Percentiles rank a stretch among this genome's conserved stretches.
Evolutionary conservation across 1,140 invertebrate genomes (phyloP).

Genomic region (Halesus radiatus): DNA sequence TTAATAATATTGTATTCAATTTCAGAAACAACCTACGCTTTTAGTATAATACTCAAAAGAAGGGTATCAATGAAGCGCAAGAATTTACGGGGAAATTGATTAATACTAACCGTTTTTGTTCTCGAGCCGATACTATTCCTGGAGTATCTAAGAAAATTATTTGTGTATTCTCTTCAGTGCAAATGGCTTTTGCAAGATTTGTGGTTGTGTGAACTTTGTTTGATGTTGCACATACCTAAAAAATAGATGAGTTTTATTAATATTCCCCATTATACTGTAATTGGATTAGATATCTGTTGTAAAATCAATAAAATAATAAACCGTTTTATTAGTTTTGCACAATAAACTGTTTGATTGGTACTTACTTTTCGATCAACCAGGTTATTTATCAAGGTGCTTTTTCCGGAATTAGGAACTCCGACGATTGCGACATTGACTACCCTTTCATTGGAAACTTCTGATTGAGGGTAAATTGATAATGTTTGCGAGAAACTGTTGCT

Average conservation of each 20-base stretch:
- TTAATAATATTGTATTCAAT: too few species aligned
- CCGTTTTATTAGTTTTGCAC: too few species aligned
- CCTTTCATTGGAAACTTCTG: constrained; percentile 61
- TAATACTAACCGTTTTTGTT: constrained; percentile 75
- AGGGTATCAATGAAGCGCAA: not conserved
- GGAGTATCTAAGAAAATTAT: constrained; percentile 92
- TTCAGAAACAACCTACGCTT: too few species aligned
- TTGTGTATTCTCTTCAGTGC: constrained; percentile 82
- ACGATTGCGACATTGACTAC: constrained; percentile 89
- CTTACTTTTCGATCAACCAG: constrained; percentile 84
- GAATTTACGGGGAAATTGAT: not conserved
- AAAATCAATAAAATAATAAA: too few species aligned
- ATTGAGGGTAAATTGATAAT: constrained; percentile 26
- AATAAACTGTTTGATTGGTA: not conserved
- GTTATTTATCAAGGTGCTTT: constrained; percentile 94
- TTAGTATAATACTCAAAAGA: too few species aligned
- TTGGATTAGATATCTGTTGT: too few species aligned
- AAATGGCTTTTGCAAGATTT: constrained; percentile 79
- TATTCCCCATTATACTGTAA: too few species aligned
- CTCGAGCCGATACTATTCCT: constrained; percentile 78
- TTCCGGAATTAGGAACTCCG: constrained; percentile 92
- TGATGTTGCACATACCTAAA: constrained; percentile 88
- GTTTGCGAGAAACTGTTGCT: not conserved
- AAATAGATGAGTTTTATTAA: constrained; percentile 40
- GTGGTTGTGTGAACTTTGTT: constrained; percentile 93